Conservation (phyloP, 2,113 vertebrate genomes). For the Podocnemis expansa region DNA sequence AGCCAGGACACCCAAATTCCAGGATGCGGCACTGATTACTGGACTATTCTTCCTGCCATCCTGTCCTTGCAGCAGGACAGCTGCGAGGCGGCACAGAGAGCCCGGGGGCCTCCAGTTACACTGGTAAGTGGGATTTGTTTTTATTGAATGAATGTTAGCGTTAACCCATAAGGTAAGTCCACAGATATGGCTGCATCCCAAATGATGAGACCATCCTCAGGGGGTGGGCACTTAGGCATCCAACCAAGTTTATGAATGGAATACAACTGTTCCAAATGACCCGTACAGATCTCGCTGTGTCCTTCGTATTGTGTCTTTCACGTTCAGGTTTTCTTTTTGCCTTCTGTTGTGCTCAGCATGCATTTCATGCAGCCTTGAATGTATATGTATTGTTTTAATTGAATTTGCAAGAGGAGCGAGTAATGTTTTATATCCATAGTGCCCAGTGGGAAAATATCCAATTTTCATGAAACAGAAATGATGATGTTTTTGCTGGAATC, state of each 20-base stretch:
- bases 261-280: too few relatives aligned
- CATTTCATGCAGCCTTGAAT: not conserved
- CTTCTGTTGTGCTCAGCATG: too few relatives aligned
- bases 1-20: too few relatives aligned
- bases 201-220: not conserved
- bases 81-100: not conserved
- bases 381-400: not conserved
- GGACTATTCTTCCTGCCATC: too few relatives aligned
- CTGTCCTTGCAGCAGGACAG: too few relatives aligned
- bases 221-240: rapidly evolving
- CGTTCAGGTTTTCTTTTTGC: too few relatives aligned
- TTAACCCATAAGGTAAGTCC: not conserved
- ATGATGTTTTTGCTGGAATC: not conserved
- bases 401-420: not conserved
- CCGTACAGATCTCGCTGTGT: too few relatives aligned
- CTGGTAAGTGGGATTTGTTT: not conserved
- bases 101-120: too few relatives aligned
- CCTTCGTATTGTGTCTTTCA: too few relatives aligned
- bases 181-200: not conserved
- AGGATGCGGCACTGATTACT: too few relatives aligned
- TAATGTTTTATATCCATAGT: not conserved
- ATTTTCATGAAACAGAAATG: not conserved
- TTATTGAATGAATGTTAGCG: not conserved
- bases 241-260: rapidly evolving
- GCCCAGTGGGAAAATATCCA: not conserved